A percentile compares a stretch with the other conserved stretches of the same genome.
phyloP scores from a whole-genome alignment of 2,888 invertebrate genomes.

The Pherbina coryleti region DNA sequence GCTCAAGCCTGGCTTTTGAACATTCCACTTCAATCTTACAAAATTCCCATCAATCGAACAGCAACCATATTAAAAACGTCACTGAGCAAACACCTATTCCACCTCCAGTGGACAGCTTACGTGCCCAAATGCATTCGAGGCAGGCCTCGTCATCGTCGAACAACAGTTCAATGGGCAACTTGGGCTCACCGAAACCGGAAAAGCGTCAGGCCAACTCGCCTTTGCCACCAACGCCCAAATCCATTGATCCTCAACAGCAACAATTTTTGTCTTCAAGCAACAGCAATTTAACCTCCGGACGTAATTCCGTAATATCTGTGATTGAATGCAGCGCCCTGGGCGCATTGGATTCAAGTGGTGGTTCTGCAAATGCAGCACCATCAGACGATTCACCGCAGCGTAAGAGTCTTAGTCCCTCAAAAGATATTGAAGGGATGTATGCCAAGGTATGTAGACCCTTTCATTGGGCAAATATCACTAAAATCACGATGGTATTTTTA shows the following conservation, averaged over 20 bases:
- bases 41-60: conserved; percentile 42
- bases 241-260: conserved; percentile 54
- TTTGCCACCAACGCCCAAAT: conserved; percentile 81
- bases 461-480: no score
- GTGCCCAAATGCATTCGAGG: conserved; percentile 72
- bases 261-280: conserved; percentile 59
- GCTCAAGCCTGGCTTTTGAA: conserved; percentile 24
- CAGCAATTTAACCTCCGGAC: conserved; percentile 65
- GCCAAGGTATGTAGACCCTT: conserved; percentile 77
- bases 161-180: conserved; percentile 77
- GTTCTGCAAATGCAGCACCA: conserved; percentile 48
- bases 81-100: conserved; percentile 67
- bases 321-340: conserved; percentile 60
- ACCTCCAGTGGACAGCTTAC: conserved; percentile 75
- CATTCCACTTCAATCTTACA: conserved; percentile 37
- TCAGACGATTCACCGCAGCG: conserved; percentile 58
- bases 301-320: conserved; percentile 69
- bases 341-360: conserved; percentile 47
- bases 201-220: conserved; percentile 92
- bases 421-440: conserved; percentile 89
- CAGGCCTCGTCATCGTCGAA: conserved; percentile 74
- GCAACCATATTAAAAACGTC: conserved; percentile 36
- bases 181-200: conserved; percentile 91
- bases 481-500: no score
- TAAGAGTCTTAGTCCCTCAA: conserved; percentile 73